Percentiles rank a stretch among this genome's conserved stretches.
Conservation (phyloP, 2,797 vertebrate species). For the Decapterus maruadsi region DNA sequence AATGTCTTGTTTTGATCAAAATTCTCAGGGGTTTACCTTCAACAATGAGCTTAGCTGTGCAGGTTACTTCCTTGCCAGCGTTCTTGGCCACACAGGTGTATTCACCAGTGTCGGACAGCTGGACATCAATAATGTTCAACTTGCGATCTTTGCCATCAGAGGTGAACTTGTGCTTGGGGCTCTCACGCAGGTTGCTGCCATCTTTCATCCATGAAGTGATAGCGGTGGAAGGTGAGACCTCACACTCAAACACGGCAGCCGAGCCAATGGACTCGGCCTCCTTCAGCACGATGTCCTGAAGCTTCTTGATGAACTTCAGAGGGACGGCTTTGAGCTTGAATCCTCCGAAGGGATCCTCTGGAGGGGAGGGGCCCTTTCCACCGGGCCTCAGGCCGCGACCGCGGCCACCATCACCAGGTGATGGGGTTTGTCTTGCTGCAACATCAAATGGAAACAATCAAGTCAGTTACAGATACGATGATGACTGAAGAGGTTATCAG, state of each 20-base stretch:
- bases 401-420: constrained; percentile 93
- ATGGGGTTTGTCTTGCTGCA: constrained; percentile 94
- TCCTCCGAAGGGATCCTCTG: constrained; percentile 92
- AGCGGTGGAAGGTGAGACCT: constrained; percentile 96
- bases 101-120: constrained; percentile 96
- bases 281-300: constrained; percentile 92
- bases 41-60: constrained; percentile 95
- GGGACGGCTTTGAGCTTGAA: constrained; percentile 97
- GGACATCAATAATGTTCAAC: constrained; percentile 95
- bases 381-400: constrained; percentile 93
- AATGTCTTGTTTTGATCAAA: neutral
- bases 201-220: constrained; percentile 97
- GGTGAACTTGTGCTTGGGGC: constrained; percentile 96
- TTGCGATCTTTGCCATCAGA: constrained; percentile 98
- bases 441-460: constrained; percentile 46
- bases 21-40: constrained; percentile 88
- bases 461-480: constrained; percentile 23
- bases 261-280: constrained; percentile 97
- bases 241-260: constrained; percentile 95
- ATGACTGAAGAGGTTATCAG: neutral
- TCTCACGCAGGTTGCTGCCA: constrained; percentile 93
- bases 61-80: constrained; percentile 96
- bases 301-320: constrained; percentile 95
- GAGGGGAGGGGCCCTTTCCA: constrained; percentile 94
- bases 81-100: constrained; percentile 95